phyloP scores from a whole-genome alignment of 2,113 vertebrate genomes.

The Scomber colias region DNA sequence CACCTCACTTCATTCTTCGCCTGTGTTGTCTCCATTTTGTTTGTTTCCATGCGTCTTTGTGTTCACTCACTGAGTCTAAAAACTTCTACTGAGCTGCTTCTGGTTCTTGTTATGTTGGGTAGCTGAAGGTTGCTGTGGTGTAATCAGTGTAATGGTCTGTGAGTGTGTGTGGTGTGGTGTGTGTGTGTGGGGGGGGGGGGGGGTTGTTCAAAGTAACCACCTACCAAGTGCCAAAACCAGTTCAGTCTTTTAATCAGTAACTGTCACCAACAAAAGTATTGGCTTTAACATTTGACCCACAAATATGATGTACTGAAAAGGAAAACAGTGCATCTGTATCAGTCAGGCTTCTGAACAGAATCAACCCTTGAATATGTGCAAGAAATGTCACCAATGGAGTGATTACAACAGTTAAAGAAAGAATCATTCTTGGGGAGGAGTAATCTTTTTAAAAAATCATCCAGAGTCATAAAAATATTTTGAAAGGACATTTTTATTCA shows the following conservation, averaged over 20 bases:
- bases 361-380: no score
- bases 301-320: no score
- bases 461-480: no score
- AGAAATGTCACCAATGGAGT: no score
- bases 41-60: not conserved
- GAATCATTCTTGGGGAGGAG: no score
- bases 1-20: not conserved
- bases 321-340: not conserved
- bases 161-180: not conserved
- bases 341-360: not conserved
- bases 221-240: slow-evolving; percentile 6
- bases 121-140: not conserved
- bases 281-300: not conserved
- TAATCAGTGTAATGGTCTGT: not conserved
- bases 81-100: not conserved
- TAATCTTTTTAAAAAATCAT: no score
- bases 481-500: no score
- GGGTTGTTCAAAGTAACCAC: slow-evolving; percentile 9
- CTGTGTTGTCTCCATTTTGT: not conserved
- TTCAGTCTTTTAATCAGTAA: not conserved
- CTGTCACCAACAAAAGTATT: not conserved
- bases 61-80: not conserved
- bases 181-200: no score
- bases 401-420: no score
- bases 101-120: not conserved